Conservation (phyloP, 2,888 invertebrate genomes). For the Galeruca laticollis region DNA sequence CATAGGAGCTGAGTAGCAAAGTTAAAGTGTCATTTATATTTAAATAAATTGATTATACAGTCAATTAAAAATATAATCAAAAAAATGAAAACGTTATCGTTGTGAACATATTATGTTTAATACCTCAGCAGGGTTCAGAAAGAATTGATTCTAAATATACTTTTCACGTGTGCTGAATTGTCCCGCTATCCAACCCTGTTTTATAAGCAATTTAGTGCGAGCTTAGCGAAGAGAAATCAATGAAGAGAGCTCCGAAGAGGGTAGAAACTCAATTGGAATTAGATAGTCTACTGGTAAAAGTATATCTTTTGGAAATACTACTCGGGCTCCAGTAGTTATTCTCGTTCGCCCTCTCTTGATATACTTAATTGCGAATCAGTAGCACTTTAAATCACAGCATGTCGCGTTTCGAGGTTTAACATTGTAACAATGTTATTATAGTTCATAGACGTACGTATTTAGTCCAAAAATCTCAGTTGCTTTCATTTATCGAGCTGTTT, state of each 20-base stretch:
- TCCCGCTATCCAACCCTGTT: conserved; percentile 42
- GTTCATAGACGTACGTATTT: conserved; percentile 40
- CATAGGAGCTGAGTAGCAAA: no score
- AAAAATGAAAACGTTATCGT: no score
- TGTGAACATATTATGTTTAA: no score
- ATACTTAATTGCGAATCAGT: conserved; percentile 62
- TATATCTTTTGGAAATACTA: conserved; percentile 59
- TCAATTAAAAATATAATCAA: no score
- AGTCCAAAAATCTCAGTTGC: no score
- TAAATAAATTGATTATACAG: no score
- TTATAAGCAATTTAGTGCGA: conserved; percentile 62
- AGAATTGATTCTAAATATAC: background rate
- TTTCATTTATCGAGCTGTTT: no score
- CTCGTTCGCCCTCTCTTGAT: conserved; percentile 58
- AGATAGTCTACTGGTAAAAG: conserved; percentile 59
- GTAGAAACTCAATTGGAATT: conserved; percentile 58
- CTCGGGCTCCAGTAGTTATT: conserved; percentile 52
- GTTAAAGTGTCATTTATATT: no score
- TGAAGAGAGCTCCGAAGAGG: conserved; percentile 57
- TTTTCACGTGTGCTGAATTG: background rate
- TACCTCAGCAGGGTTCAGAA: no score
- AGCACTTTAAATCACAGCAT: conserved; percentile 62
- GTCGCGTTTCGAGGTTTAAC: conserved; percentile 47
- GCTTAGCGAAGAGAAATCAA: conserved; percentile 65
- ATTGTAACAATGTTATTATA: conserved; percentile 56